Evolutionary conservation across 2,797 vertebrate species (phyloP).

Genomic region (Characodon lateralis): DNA sequence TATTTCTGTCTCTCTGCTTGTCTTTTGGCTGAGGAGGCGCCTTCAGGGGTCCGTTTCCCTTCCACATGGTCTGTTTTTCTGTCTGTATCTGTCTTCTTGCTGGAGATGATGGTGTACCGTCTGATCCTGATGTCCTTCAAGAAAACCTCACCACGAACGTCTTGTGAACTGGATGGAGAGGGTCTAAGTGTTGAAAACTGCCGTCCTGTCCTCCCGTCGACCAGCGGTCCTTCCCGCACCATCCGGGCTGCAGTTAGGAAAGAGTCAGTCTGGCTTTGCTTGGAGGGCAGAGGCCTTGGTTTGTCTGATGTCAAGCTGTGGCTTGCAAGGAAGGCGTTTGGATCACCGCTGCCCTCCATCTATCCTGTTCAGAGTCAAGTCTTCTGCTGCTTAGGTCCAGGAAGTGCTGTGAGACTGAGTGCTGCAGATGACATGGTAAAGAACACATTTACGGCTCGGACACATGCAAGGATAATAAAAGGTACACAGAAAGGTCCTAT

Average conservation of each 20-base stretch:
- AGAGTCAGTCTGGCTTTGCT: constrained; percentile 32
- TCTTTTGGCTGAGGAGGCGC: rapidly evolving
- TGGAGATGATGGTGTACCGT: background rate
- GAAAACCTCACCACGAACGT: background rate
- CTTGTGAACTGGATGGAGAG: background rate
- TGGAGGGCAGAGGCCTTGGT: background rate
- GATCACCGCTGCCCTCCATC: constrained; percentile 15
- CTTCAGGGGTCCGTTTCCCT: background rate
- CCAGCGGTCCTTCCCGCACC: constrained; percentile 40
- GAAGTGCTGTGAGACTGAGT: no score
- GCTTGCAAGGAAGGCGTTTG: background rate
- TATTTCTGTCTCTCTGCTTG: background rate
- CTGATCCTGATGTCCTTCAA: background rate
- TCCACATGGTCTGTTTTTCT: background rate
- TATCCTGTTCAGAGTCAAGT: background rate
- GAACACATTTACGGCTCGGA: no score
- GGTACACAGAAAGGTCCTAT: no score
- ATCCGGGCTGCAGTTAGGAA: constrained; percentile 62
- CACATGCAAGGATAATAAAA: no score
- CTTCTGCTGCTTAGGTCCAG: background rate
- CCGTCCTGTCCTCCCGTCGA: background rate
- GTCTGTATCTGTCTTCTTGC: background rate
- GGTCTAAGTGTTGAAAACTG: background rate
- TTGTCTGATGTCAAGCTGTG: background rate
- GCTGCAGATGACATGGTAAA: no score